Evolutionary conservation across 2,797 vertebrate genomes (phyloP).

Genomic region (Alcedo quadribrachys): DNA sequence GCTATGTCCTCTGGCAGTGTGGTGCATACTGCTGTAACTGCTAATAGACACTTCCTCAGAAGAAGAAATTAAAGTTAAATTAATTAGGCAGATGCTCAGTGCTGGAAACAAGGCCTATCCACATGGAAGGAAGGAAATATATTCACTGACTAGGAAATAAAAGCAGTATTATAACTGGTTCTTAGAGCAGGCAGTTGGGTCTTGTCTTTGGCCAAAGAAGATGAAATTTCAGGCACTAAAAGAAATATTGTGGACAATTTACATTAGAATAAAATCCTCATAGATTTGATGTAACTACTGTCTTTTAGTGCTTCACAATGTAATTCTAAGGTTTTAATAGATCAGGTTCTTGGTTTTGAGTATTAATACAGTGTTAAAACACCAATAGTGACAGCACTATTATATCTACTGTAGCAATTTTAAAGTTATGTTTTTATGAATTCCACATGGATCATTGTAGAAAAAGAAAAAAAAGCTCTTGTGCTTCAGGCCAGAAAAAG

Average conservation of each 20-base stretch:
- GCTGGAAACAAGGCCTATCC: neutral
- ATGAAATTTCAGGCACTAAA: too few species aligned
- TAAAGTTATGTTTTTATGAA: neutral
- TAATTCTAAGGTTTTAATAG: too few species aligned
- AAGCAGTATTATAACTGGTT: too few species aligned
- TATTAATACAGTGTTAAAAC: neutral
- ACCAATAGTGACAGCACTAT: neutral
- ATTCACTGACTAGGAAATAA: neutral
- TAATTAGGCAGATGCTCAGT: neutral
- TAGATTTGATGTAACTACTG: too few species aligned
- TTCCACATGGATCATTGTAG: neutral
- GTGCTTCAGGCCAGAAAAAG: neutral
- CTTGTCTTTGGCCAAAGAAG: too few species aligned
- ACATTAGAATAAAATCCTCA: too few species aligned
- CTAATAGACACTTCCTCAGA: neutral
- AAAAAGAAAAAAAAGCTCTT: neutral
- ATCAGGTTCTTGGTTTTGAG: too few species aligned
- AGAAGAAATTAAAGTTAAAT: neutral
- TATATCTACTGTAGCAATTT: neutral
- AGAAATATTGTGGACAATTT: too few species aligned
- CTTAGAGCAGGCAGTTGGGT: too few species aligned
- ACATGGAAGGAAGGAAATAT: neutral
- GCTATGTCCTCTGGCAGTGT: neutral
- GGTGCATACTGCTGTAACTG: neutral
- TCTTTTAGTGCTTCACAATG: too few species aligned